Base-by-base conservation (phyloP, 2,797 vertebrate genomes). In the Sebastolobus altivelis region DNA sequence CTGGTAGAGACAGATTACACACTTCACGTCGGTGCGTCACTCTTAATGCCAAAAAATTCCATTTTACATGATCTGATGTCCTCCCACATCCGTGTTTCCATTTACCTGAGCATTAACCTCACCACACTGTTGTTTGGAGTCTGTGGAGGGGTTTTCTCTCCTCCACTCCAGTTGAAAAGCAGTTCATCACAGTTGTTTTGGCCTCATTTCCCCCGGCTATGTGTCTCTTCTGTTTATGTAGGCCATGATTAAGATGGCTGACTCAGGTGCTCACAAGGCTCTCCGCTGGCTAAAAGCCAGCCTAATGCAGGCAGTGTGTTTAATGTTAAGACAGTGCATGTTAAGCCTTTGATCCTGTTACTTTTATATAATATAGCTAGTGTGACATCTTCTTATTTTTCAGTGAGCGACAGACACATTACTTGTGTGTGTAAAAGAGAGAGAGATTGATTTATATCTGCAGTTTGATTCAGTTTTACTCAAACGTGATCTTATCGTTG, bases 191-290 rank as follows among this genome's bases (percentile, higher is more conserved):
- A 14, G 71, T 62, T 69, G 71, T 79, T 83, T 58, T 83, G 66
- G 70, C 81, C 80, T 83, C 55, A n/a, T 76, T 82, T 85, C 65
- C 54, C 29, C n/a, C 9, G 65, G 63, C 65, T 69, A 38, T 9
- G 59, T 83, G 87, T 85, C 85, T 68, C 77, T 46, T 80, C 83
- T 90, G 87, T 93, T 91, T 88, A 86, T 79, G 80, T 87, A 85
- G 79, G 76, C 82, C 80, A 73, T 88, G 85, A 90, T 90, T 79
- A 85, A 91, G 83, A 77, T 77, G 84, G 75, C 83, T 72, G 72
- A 77, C 46, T 83, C 77, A 87, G 89, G 89, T 89, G 84, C 81
- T 88, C 27, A 31, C 69, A 60, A 18, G 20, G 66, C 80, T 81
- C 55, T 71, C 29, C n/a, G 27, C 49, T 70, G 75, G 83, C 82